Percentiles rank a stretch among this genome's conserved stretches.
Evolutionary conservation across 2,797 vertebrate species (phyloP).

Genomic region (Buceros bicornis): DNA sequence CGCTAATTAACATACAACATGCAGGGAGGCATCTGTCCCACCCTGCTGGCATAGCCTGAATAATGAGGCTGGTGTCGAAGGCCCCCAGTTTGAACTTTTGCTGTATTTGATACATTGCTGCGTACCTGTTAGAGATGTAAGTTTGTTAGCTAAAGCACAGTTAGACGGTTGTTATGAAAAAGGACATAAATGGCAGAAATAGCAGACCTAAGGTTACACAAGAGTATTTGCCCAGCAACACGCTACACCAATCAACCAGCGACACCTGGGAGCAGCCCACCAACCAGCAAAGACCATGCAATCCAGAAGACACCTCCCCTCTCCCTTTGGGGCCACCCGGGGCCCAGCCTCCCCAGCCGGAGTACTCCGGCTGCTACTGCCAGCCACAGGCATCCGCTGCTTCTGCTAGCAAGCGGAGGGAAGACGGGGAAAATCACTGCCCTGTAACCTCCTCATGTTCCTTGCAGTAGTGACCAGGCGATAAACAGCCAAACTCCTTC

Average conservation of each 20-base stretch:
- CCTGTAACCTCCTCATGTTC: neutral
- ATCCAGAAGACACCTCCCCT: fast-evolving
- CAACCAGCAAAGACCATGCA: fast-evolving
- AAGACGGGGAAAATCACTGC: neutral
- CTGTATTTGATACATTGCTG: neutral
- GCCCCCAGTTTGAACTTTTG: neutral
- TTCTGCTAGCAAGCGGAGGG: neutral
- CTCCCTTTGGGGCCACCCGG: too few species aligned
- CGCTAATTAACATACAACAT: neutral
- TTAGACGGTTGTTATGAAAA: neutral
- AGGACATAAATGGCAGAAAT: neutral
- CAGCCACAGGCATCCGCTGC: fast-evolving
- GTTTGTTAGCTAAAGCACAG: neutral
- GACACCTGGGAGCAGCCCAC: neutral
- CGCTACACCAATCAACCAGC: fast-evolving
- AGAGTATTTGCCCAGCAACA: neutral
- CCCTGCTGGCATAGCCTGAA: neutral
- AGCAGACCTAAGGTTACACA: neutral
- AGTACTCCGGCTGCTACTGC: neutral
- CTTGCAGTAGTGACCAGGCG: neutral
- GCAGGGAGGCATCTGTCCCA: neutral
- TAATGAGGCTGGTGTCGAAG: neutral
- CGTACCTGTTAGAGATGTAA: neutral
- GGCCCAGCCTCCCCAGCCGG: fast-evolving
- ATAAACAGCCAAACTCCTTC: neutral